Base-by-base conservation (phyloP, 2,797 vertebrate genomes). In the Gallirallus australis region DNA sequence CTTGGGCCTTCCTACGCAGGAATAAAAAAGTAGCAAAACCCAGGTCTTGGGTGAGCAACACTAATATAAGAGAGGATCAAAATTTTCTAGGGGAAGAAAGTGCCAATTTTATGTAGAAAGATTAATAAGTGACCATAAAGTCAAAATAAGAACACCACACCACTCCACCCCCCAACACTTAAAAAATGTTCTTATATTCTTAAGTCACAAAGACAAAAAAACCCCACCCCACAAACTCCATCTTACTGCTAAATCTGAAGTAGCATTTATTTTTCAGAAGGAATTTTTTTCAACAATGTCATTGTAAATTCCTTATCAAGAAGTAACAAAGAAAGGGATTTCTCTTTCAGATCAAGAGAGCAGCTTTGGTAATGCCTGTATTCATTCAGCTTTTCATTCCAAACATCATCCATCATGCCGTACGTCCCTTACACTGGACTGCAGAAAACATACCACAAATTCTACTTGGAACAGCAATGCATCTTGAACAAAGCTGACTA, bases 351-450 rank as follows among this genome's bases (percentile, higher is more conserved):
- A 89, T 70, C 25, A 54, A 84, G 83, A 77, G 11, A 84, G 13
- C 17, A 63, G 66, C 48, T 90, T 92, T 90, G 20, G 59, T 83
- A 94, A 93, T 84, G 83, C 66, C 31, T 84, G 70, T 54, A 64
- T 84, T 96, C 77, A 80, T 95, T 92, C 88, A 90, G 70, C 66
- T 92, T 89, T 90, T 91, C 56, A 92, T 94, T 96, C 77, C 90
- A 96, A 96, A 97, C 90, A 96, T 60, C 93, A 96, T 97, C 94
- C 92, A 96, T 96, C 95, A 97, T 93, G 86, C 64, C 4, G 11
- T 82, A 92, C 4, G 35, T 72, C 90, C 63, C 66, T 86, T 75
- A 66, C 27, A 86, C 53, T 0, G 3, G n/a, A 30, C 77, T 94
- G 94, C 35, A 95, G 75, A 95, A 94, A 95, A 86, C 86, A 92